A percentile compares a stretch with the other conserved stretches of the same genome.
Evolutionary conservation across 2,888 invertebrate species (phyloP).

Genomic region (Drosophila mimetica): DNA sequence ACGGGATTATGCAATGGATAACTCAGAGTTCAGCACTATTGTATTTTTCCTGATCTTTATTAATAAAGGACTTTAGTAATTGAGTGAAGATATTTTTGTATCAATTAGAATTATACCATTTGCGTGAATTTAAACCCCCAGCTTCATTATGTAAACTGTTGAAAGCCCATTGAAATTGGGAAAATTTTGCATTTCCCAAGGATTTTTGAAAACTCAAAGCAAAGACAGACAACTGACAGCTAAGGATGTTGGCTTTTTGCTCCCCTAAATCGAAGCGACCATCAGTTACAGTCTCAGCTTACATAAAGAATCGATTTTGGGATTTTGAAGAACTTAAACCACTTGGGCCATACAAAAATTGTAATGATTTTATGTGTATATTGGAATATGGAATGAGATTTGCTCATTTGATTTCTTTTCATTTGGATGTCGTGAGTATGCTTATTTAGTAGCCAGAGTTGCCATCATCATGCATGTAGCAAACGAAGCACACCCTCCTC

Average conservation of each 20-base stretch:
- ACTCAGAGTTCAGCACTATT: not conserved
- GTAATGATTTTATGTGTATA: not conserved
- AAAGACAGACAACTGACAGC: not conserved
- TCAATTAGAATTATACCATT: not conserved
- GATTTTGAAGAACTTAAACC: not conserved
- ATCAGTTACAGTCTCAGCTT: not conserved
- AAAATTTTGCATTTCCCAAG: not conserved
- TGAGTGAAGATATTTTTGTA: not conserved
- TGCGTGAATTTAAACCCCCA: no score
- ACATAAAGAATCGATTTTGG: not conserved
- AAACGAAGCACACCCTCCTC: slow-evolving; percentile 20
- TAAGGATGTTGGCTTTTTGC: not conserved
- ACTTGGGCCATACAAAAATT: no score
- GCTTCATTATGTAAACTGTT: not conserved
- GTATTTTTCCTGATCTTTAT: not conserved
- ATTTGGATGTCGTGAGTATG: slow-evolving; percentile 12
- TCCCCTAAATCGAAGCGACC: no score
- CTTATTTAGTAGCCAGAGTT: slow-evolving; percentile 29
- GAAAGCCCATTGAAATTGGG: no score
- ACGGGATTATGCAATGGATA: not conserved
- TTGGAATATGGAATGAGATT: not conserved
- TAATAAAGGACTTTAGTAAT: not conserved
- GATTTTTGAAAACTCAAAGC: not conserved
- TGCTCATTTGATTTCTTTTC: not conserved
- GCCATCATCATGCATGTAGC: slow-evolving; percentile 40